Evolutionary conservation across 2,113 vertebrate species (phyloP).

Genomic region (Tauraco erythrolophus): DNA sequence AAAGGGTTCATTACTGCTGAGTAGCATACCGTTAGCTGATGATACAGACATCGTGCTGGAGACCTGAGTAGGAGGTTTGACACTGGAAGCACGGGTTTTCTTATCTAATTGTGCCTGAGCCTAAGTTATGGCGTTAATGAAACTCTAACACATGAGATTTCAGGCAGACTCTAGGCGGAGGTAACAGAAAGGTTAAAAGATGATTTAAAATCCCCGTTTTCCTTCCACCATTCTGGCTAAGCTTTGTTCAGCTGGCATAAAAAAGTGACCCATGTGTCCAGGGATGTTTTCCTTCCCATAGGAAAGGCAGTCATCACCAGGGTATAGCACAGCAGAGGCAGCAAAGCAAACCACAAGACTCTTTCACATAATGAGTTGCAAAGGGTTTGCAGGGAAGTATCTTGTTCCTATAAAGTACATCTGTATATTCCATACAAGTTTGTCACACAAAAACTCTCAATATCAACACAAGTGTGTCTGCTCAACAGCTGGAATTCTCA

Average conservation of each 20-base stretch:
- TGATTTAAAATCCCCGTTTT: background rate
- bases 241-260: background rate
- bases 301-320: background rate
- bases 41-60: background rate
- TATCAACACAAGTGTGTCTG: background rate
- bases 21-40: rapidly evolving
- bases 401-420: background rate
- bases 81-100: background rate
- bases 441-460: background rate
- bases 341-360: background rate
- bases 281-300: background rate
- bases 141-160: background rate
- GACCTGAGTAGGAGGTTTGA: background rate
- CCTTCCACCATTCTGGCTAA: background rate
- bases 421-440: background rate
- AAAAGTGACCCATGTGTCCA: background rate
- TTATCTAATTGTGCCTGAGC: background rate
- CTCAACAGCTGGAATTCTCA: background rate
- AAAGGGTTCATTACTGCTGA: background rate
- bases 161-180: background rate
- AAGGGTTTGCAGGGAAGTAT: background rate
- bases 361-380: background rate
- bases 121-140: background rate
- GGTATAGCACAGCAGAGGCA: background rate
- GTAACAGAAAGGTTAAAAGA: background rate